phyloP scores from a whole-genome alignment of 92 coral and sea anemone genomes.

The Desmophyllum pertusum region DNA sequence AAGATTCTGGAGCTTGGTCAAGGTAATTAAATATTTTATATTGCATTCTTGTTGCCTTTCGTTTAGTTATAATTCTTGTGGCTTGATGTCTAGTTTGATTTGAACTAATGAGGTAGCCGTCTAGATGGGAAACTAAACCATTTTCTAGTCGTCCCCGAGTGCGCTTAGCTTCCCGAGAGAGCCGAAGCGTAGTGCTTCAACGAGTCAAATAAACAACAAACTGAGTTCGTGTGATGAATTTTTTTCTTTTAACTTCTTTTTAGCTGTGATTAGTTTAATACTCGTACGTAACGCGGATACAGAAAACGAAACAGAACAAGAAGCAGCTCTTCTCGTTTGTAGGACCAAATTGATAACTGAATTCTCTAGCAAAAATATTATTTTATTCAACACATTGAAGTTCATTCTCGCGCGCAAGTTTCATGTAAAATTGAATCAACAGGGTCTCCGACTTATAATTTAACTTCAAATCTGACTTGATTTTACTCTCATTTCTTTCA shows the following conservation, averaged over 20 bases:
- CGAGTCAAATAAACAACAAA: not conserved
- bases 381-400: too few relatives aligned
- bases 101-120: not conserved
- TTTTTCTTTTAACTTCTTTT: not conserved
- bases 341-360: too few relatives aligned
- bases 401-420: too few relatives aligned
- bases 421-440: too few relatives aligned
- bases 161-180: not conserved
- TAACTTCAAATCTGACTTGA: too few relatives aligned
- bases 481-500: too few relatives aligned
- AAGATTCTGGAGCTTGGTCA: not conserved
- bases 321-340: too few relatives aligned
- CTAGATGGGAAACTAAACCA: not conserved
- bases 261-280: not conserved
- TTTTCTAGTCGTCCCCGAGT: not conserved
- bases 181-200: not conserved
- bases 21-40: not conserved
- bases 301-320: too few relatives aligned
- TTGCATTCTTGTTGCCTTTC: not conserved
- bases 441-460: too few relatives aligned
- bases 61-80: not conserved
- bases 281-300: too few relatives aligned
- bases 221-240: too few relatives aligned
- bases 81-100: not conserved
- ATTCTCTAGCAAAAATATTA: too few relatives aligned